Evolutionary conservation across 2,888 invertebrate species (phyloP).

Genomic region (Stenodema calcarata): DNA sequence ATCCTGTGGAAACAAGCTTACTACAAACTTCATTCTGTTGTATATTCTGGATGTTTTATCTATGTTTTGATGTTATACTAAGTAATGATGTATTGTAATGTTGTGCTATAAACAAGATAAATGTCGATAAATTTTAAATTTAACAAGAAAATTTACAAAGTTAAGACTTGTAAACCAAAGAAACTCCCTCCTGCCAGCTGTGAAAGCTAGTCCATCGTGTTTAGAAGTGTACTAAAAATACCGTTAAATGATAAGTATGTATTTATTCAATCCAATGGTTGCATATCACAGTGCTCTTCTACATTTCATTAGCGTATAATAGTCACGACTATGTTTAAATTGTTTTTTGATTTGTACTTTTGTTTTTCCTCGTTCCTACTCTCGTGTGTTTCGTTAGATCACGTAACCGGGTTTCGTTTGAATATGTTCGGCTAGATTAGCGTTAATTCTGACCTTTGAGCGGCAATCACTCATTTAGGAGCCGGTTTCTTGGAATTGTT

Average conservation of each 20-base stretch:
- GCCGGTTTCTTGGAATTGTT: too few relatives aligned
- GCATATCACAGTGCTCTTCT: constrained; percentile 32
- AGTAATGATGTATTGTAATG: neutral
- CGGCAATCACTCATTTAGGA: too few relatives aligned
- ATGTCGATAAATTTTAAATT: neutral
- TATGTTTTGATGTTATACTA: neutral
- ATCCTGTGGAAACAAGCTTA: neutral
- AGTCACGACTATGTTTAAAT: neutral
- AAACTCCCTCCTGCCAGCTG: constrained; percentile 47
- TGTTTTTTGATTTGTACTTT: too few relatives aligned
- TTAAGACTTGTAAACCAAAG: constrained; percentile 48
- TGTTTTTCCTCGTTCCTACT: too few relatives aligned
- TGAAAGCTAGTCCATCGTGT: constrained; percentile 48
- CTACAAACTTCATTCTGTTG: neutral
- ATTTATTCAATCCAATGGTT: neutral
- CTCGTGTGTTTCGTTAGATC: too few relatives aligned
- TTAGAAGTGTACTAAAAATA: constrained; percentile 8
- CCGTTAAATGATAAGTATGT: neutral
- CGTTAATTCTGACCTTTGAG: too few relatives aligned
- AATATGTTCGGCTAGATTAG: too few relatives aligned
- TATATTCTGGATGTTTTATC: neutral
- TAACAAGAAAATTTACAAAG: neutral
- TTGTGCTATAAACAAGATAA: neutral
- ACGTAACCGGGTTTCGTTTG: too few relatives aligned
- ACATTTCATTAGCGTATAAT: neutral